Conservation (phyloP, 2,113 vertebrate species). For the Malaclemys terrapin region DNA sequence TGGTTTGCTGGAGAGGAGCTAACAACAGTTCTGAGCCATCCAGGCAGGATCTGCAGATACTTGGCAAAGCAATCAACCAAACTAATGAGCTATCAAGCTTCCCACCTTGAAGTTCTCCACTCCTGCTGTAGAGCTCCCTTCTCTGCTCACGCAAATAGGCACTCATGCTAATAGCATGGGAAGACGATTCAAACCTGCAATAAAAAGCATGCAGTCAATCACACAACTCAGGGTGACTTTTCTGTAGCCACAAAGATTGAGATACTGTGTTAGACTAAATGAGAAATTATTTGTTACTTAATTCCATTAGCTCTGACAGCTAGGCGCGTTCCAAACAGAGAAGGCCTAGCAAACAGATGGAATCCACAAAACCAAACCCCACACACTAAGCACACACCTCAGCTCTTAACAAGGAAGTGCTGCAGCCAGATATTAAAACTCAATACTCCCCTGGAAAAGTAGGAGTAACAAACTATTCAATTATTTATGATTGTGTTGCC, state of each 20-base stretch:
- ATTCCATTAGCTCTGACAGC: neutral
- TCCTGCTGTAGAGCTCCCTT: conserved; percentile 96
- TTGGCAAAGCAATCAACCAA: neutral
- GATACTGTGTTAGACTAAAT: neutral
- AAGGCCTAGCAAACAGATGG: fast-evolving
- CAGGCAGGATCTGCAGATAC: neutral
- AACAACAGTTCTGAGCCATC: fast-evolving
- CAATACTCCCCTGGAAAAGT: fast-evolving
- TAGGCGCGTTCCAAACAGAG: neutral
- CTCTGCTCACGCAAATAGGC: conserved; percentile 96
- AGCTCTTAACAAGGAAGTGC: fast-evolving
- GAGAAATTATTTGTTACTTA: neutral
- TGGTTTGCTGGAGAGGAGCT: neutral
- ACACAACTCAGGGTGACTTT: neutral
- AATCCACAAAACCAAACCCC: neutral
- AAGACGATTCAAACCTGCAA: conserved; percentile 94
- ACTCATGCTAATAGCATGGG: conserved; percentile 99
- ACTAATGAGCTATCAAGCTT: fast-evolving
- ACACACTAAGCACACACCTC: no score
- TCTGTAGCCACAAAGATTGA: neutral
- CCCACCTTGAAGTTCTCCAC: conserved; percentile 97
- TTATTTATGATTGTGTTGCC: neutral
- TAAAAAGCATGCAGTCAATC: neutral
- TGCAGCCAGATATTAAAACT: fast-evolving
- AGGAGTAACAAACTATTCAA: fast-evolving